Evolutionary conservation across 2,888 invertebrate genomes (phyloP), one percentile per base, ranked within the genome.

Genomic region (Hydroisotoma schaefferi): DNA sequence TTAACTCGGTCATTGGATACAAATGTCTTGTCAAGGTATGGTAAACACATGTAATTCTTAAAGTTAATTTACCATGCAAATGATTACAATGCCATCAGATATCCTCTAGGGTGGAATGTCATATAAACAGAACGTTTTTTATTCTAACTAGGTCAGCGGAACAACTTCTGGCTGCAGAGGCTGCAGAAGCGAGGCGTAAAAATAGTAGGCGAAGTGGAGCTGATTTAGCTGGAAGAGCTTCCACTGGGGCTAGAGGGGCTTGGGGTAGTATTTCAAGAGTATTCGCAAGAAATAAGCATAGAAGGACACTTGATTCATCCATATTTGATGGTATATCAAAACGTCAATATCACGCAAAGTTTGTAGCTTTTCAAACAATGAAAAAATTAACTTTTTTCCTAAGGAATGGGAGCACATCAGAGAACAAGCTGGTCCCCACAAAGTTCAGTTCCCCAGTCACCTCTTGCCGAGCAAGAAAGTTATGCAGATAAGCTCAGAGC

Each of bases 251-350:
- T 61, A 73, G 71, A 18, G 86, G 87, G 22, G 88, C 89, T 1
- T 93, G 92, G 92, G 92, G 92, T 55, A 90, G 90, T 74, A 93
- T 93, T 76, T 91, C 90, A 6, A 69, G 92, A 69, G 92, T 93
- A 28, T 93, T 93, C 74, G 90, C 92, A 0, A 81, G 92, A 56
- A 87, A 88, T 66, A 82, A 90, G 51, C 90, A 91, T 76, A 85
- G 91, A 77, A 88, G 87, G 76, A 87, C 89, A 75, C 80, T 83
- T 27, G 83, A 84, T 40, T 81, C 82, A 40, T 83, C 82, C 71
- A 83, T 85, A 25, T 79, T 82, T 61, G 86, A 86, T 72, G 86
- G 85, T 75, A 84, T 85, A 74, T 43, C 15, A 10, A 33, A 33
- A 33, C 15, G 15, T 33, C n/a, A n/a, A n/a, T n/a, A 27, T 28